Conservation (phyloP, 2,113 vertebrate genomes). For the Mungos mungo region DNA sequence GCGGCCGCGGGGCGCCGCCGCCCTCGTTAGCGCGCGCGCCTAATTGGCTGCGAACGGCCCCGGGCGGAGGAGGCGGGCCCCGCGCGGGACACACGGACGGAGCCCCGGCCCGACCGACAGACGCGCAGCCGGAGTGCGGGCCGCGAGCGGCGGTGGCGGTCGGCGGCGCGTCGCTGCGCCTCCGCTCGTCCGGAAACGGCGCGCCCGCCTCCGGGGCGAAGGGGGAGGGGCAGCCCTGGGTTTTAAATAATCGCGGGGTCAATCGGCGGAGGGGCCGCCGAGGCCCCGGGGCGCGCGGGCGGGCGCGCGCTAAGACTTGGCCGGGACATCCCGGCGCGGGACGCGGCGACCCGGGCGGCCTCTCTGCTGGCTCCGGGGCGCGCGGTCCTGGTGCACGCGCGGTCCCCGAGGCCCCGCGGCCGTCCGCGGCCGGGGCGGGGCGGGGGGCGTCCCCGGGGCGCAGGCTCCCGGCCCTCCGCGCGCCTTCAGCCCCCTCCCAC, state of each 20-base stretch:
- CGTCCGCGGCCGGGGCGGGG: not conserved
- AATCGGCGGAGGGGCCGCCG: not conserved
- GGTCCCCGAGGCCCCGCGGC: not conserved
- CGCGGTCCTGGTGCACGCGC: not conserved
- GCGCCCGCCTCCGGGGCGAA: constrained; percentile 88
- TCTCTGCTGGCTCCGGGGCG: not conserved
- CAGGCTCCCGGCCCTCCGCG: not conserved
- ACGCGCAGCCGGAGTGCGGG: constrained; percentile 77
- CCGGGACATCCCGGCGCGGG: not conserved
- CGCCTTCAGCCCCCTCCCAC: not conserved
- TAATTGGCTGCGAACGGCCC: constrained; percentile 95
- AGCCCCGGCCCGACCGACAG: constrained; percentile 32
- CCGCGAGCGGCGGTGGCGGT: constrained; percentile 83
- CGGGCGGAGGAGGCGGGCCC: constrained; percentile 81
- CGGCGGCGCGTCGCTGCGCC: constrained; percentile 83
- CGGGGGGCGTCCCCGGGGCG: not conserved
- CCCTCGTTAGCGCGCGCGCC: constrained; percentile 88
- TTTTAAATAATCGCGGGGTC: constrained; percentile 86
- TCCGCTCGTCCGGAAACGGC: constrained; percentile 87
- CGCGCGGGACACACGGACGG: constrained; percentile 66
- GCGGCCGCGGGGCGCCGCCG: constrained; percentile 83
- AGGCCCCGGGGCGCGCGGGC: not conserved
- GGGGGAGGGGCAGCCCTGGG: constrained; percentile 83
- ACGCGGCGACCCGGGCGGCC: not conserved
- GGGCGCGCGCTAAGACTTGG: not conserved